Percentiles rank a stretch among this genome's conserved stretches.
Evolutionary conservation across 2,797 vertebrate species (phyloP).

Genomic region (Acanthurus leucopareius): DNA sequence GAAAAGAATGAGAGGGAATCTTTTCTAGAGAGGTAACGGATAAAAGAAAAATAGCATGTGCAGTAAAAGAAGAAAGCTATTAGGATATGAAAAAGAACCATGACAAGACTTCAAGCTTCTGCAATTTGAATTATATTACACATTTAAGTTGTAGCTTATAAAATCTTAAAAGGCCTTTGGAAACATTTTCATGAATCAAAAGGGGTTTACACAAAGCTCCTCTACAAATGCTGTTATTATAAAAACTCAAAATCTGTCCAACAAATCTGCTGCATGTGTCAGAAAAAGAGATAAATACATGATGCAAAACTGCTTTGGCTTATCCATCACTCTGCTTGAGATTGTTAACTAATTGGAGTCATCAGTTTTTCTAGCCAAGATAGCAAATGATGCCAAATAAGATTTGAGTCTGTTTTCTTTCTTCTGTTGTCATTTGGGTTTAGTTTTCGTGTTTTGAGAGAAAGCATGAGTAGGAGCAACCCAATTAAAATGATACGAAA

Average conservation of each 20-base stretch:
- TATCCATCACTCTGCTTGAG: neutral
- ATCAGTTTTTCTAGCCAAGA: slow-evolving; percentile 4
- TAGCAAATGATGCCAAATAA: slow-evolving; percentile 1
- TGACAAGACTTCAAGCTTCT: slow-evolving; percentile 7
- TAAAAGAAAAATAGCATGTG: slow-evolving; percentile 18
- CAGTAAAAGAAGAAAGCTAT: neutral
- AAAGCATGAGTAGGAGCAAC: neutral
- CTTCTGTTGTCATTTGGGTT: slow-evolving; percentile 17
- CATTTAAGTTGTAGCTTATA: slow-evolving; percentile 13
- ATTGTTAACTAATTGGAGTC: neutral
- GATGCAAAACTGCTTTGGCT: neutral
- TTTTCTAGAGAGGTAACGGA: slow-evolving; percentile 26
- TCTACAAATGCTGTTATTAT: neutral
- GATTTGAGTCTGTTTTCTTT: slow-evolving; percentile 7
- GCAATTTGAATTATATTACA: slow-evolving; percentile 15
- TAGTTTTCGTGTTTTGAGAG: neutral
- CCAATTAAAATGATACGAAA: slow-evolving; percentile 3
- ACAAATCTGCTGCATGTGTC: neutral
- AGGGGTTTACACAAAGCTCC: slow-evolving; percentile 12
- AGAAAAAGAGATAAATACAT: neutral
- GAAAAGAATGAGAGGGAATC: slow-evolving; percentile 33
- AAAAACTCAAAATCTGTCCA: neutral
- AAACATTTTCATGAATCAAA: slow-evolving; percentile 19
- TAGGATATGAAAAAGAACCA: slow-evolving; percentile 16
- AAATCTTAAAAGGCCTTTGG: neutral